Base-by-base conservation (phyloP, 2,113 vertebrate genomes). In the Vanacampus margaritifer region DNA sequence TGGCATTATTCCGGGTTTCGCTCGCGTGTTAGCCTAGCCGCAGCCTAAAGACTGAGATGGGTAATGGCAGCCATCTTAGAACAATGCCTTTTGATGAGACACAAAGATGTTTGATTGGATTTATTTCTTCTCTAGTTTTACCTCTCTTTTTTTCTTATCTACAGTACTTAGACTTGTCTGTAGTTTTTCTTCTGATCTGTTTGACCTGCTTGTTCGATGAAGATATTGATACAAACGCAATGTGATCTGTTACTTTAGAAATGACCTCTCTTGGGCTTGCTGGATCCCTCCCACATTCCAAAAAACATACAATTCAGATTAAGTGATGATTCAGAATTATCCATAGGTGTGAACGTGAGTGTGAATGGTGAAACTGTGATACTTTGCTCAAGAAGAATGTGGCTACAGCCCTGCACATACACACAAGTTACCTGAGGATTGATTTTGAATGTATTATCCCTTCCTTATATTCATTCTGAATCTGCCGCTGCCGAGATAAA, bases 31-130 rank as follows among this genome's bases (percentile, higher is more conserved):
- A 87, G 89, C 85, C 80, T 84, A 85, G 82, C 85, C 9, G 21
- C 71, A 81, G 82, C 75, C 80, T 78, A 81, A 80, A 84, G 75
- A 76, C 73, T n/a, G 67, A 78, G 76, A 79, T 63, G 67, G 64
- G 71, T 68, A 84, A 79, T 83, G 80, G 86, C 85, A 79, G 86
- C 89, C 85, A 89, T 89, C 71, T 87, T 88, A 81, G 79, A 88
- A 89, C 87, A 89, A 90, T 90, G 84, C 54, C 83, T 84, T 83
- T 82, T 87, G 87, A 87, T 86, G 80, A 82, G 79, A 83, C 71
- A 72, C 79, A 85, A 84, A 86, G 86, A 87, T 71, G 77, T 83
- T 89, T 86, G 77, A 88, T 88, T 89, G 89, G 86, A 89, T 89
- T 86, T 81, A 86, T 86, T 79, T 80, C 72, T 84, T 62, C 57